A percentile compares a stretch with the other conserved stretches of the same genome.
These are phyloP conservation scores for Rotaria magnacalcarata DNA, from an alignment of 2,888 invertebrate genomes.

Conservation along the genomic window DNA sequence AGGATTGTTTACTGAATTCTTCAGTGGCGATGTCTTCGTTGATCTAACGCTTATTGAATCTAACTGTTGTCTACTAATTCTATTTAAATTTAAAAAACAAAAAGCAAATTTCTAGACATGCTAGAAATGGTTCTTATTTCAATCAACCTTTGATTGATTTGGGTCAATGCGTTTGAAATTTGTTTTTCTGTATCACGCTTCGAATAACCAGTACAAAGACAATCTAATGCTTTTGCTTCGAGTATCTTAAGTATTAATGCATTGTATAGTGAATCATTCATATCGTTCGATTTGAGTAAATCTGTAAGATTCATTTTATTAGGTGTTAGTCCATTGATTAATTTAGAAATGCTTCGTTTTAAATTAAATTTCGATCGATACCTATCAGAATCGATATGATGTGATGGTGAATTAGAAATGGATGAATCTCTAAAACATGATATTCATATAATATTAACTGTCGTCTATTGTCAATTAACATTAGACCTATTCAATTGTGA, in stretches of 20 bases:
- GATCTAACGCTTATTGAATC: background rate
- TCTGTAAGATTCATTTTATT: background rate
- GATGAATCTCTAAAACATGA: background rate
- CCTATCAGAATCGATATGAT: background rate
- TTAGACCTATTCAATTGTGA: background rate
- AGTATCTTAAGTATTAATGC: background rate
- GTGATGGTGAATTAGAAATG: background rate
- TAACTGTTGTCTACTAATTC: background rate
- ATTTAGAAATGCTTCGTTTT: background rate
- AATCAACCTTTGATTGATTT: background rate
- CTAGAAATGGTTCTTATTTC: background rate
- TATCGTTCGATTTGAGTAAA: background rate
- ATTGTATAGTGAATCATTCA: background rate
- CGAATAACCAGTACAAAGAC: background rate
- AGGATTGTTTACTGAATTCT: background rate
- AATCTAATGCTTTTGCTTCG: constrained; percentile 4
- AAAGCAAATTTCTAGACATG: too few relatives aligned
- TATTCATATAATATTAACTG: background rate
- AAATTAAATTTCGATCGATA: background rate
- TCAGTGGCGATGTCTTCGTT: background rate
- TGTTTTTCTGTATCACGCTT: background rate
- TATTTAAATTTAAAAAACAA: background rate
- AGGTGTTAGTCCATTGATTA: background rate
- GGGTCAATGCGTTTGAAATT: background rate
- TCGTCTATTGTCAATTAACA: background rate